Base-by-base conservation (phyloP, 1,140 invertebrate genomes). In the Drosophila kikkawai region DNA sequence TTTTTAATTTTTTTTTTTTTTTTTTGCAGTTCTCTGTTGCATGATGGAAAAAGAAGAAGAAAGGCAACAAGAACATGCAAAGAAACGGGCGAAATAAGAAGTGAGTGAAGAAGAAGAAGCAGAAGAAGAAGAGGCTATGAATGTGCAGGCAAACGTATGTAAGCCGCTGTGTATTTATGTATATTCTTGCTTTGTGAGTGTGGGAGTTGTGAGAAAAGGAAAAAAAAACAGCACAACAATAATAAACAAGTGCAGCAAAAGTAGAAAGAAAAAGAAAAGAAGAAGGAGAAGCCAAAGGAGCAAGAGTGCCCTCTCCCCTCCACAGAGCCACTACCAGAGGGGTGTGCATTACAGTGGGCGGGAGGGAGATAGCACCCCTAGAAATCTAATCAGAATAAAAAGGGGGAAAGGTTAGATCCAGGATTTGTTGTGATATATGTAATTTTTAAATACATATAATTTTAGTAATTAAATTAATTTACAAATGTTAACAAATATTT, bases 11-110 rank as follows among this genome's bases (percentile, higher is more conserved):
- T 47, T 26, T 13, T 47, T 42, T 19, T 19, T 51, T 68, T 39
- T 74, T 67, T 77, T 67, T 71, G 64, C 65, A 69, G 29, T 56
- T 67, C 73, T 76, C 73, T 76, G 74, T 76, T 76, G 74, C 74
- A 76, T 76, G 68, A 69, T 65, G 60, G 66, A 79, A 67, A 71
- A 79, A 70, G 66, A 67, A 78, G 75, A 79, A 67, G 57, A 79
- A 78, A 78, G 58, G 78, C 69, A 79, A 69, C 55, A 79, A 70
- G 66, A 78, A 78, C 63, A 56, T 51, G 57, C 53, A 68, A 71
- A 75, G 75, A 77, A 64, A 61, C 75, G 65, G n/a, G 53, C 55
- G 37, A 74, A 81, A 67, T 64, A 80, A 69, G 64, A 69, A 63
- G 60, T 44, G 76, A 55, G 34, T n/a, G 51, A 55, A 55, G 34